Evolutionary conservation across 2,888 invertebrate species (phyloP).

Genomic region (Athalia circularis): DNA sequence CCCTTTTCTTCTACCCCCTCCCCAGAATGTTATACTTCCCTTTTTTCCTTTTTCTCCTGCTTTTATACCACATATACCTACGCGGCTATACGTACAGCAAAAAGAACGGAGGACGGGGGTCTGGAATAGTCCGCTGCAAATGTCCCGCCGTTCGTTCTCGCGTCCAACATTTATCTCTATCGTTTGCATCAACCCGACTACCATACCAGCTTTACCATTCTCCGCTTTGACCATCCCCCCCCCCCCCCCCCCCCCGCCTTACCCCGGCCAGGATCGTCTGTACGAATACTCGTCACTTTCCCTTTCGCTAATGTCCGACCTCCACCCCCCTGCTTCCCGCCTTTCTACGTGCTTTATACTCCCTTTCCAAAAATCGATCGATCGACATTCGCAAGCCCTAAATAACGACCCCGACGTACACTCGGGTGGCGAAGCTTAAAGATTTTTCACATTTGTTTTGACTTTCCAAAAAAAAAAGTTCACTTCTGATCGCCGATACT

Average conservation of each 20-base stretch:
- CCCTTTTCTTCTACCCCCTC: conserved; percentile 51
- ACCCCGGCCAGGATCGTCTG: background rate
- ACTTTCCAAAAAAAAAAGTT: too few species aligned
- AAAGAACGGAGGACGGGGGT: background rate
- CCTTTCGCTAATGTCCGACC: conserved; percentile 22
- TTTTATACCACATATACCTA: conserved; percentile 34
- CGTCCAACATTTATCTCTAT: conserved; percentile 69
- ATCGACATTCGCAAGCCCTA: conserved; percentile 5
- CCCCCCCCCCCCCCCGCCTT: background rate
- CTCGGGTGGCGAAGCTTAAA: too few species aligned
- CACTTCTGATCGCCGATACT: too few species aligned
- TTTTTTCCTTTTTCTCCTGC: conserved; percentile 47
- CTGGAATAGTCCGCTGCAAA: background rate
- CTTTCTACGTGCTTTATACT: background rate
- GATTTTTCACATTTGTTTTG: too few species aligned
- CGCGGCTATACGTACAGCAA: background rate
- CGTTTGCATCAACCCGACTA: conserved; percentile 66
- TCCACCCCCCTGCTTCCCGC: conserved; percentile 18
- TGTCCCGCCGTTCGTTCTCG: conserved; percentile 56
- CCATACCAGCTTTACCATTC: conserved; percentile 20
- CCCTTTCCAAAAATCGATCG: background rate
- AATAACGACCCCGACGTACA: background rate
- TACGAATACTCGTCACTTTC: conserved; percentile 7
- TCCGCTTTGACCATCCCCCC: conserved; percentile 6
- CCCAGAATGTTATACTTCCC: conserved; percentile 33